Conservation (phyloP, 2,113 vertebrate genomes). For the Hyperopisus bebe region DNA sequence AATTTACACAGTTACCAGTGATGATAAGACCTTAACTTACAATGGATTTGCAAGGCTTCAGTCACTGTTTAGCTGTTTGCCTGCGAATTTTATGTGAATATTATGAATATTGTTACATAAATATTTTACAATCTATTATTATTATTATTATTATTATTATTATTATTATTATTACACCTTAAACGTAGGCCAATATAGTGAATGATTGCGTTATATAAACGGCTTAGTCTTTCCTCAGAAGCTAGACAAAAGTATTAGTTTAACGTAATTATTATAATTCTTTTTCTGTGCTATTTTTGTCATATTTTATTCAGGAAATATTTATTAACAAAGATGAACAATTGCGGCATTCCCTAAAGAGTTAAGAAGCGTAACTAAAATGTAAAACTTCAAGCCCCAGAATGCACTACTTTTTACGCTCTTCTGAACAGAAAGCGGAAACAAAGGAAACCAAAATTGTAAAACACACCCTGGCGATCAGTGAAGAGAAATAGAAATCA, state of each 20-base stretch:
- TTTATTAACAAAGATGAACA: background rate
- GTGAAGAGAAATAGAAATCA: constrained; percentile 36
- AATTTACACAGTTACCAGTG: background rate
- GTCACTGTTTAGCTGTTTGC: background rate
- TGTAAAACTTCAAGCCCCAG: constrained; percentile 42
- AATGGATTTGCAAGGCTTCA: background rate
- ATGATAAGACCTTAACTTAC: background rate
- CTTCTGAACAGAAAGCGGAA: constrained; percentile 56
- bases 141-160: background rate
- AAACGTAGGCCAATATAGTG: background rate
- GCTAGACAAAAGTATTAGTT: background rate
- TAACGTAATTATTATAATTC: background rate
- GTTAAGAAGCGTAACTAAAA: background rate
- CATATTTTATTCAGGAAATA: background rate
- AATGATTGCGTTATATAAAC: background rate
- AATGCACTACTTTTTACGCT: constrained; percentile 38
- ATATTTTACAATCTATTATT: background rate
- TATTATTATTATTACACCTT: background rate
- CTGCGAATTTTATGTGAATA: background rate
- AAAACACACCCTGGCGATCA: constrained; percentile 42
- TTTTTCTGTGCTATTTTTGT: background rate
- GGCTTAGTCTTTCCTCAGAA: background rate
- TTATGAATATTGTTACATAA: background rate
- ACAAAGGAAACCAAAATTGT: constrained; percentile 52
- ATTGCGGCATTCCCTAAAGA: background rate